Evolutionary conservation across 2,888 invertebrate species (phyloP), one percentile per base, ranked within the genome.

Genomic region (Parapristionchus giblindavisi): DNA sequence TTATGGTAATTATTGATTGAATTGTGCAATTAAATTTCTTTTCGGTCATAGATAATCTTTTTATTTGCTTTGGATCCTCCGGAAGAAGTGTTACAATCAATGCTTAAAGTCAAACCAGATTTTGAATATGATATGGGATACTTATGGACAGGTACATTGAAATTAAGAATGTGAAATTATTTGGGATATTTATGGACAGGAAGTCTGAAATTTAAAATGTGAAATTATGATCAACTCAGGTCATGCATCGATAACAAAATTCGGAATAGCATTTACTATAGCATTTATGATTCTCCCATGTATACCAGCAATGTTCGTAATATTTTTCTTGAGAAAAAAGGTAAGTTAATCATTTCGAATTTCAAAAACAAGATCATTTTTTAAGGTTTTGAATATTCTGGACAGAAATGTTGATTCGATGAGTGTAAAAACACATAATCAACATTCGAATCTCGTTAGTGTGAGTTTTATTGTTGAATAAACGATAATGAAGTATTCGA

Each of bases 21-120:
- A 43, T 43, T 8, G 43, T 43, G 43, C 17, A 43, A 43, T 43
- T n/a, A n/a, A n/a, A n/a, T n/a, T n/a, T n/a, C n/a, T n/a, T n/a
- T n/a, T n/a, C n/a, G 14, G 40, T 40, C 43, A n/a, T n/a, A 43
- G 63, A 65, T 65, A 43, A 65, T 65, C 43, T 65, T 65, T n/a
- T 43, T 65, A 2, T 65, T 27, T 32, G 63, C 63, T 29, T 17
- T 65, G 29, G 63, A 65, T 29, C 63, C 63, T 1, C 43, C 40
- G 29, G n/a, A 65, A 11, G 63, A 65, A 21, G 21, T 65, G 29
- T 32, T 65, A 0, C 43, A 40, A 21, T 40, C 63, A 65, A 43
- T 65, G 1, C 14, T 65, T n/a, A 40, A 21, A 43, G 63, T 65
- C 14, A 65, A 65, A 24, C 43, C 63, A 29, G 63, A 65, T 43